Base-by-base conservation (phyloP, 2,888 invertebrate genomes). In the Hirudinaria manillensis region DNA sequence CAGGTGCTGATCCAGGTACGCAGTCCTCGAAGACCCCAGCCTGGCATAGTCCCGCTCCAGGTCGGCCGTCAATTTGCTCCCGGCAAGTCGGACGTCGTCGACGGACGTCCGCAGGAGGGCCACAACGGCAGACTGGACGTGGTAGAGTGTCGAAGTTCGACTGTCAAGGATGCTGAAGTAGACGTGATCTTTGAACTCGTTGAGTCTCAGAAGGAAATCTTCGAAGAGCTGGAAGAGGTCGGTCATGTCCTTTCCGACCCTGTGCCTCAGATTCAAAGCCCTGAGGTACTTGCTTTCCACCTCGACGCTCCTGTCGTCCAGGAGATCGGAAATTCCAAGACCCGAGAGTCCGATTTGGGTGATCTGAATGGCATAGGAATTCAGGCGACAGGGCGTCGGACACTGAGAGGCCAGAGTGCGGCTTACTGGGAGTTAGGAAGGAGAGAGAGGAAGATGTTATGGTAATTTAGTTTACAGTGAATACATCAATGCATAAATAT, bases 231-330 rank as follows among this genome's bases (percentile, higher is more conserved):
- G 61, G 29, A 16, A 27, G 10, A 61, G 29, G 10, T 29, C 21
- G 24, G 24, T 61, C 61, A 61, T 61, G 61, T 61, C 29, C 1
- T 27, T 61, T n/a, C 29, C 61, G 7, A 68, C 36, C 32, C 68
- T 32, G 13, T 68, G 68, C 32, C 13, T 68, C 21, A 68, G 29
- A 6, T 68, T 32, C 3, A 68, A 6, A 7, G 68, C 68, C 3
- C 32, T 68, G 32, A 68, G 32, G 13, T 68, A 34, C n/a, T 34
- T 68, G 2, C 36, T 68, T 36, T 68, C 32, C 7, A 68, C 68
- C 1, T 68, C 32, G 1, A 10, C 13, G 13, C 32, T 34, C 13
- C 36, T 68, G 68, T 36, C n/a, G 36, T 34, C 21, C n/a, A 68
- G 36, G 13, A 68, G 36, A 29, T 68, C 68, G 21, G n/a, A 29